phyloP scores from a whole-genome alignment of 2,888 invertebrate genomes.

The Oligia strigilis region DNA sequence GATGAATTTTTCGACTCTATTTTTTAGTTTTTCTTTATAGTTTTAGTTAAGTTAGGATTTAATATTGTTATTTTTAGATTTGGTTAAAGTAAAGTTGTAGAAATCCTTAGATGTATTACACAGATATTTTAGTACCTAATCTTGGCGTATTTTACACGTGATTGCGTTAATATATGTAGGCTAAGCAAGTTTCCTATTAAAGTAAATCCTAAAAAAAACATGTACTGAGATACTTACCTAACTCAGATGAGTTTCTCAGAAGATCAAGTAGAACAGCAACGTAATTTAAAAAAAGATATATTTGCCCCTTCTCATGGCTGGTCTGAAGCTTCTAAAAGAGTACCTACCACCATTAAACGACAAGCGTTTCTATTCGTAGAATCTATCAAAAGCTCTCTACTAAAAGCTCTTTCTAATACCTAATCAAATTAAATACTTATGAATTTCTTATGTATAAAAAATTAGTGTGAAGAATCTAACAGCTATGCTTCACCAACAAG shows the following conservation, averaged over 20 bases:
- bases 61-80: too few relatives aligned
- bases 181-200: background rate
- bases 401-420: background rate
- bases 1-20: too few relatives aligned
- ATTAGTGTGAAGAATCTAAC: conserved; percentile 18
- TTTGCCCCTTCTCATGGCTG: background rate
- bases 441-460: background rate
- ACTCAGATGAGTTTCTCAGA: background rate
- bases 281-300: background rate
- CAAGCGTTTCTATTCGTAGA: too few relatives aligned
- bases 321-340: background rate
- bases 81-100: too few relatives aligned
- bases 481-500: conserved; percentile 42
- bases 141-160: too few relatives aligned
- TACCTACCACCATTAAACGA: background rate
- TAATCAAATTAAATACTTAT: background rate
- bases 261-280: rapidly evolving
- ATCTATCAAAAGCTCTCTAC: background rate
- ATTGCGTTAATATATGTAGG: too few relatives aligned
- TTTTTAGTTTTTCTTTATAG: too few relatives aligned
- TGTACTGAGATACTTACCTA: background rate
- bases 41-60: too few relatives aligned
- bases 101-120: too few relatives aligned
- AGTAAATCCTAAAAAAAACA: background rate
- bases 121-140: too few relatives aligned